A percentile compares a stretch with the other conserved stretches of the same genome.
These are phyloP conservation scores for Leucophenga varia DNA, from an alignment of 1,140 invertebrate genomes.

Conservation along the genomic window DNA sequence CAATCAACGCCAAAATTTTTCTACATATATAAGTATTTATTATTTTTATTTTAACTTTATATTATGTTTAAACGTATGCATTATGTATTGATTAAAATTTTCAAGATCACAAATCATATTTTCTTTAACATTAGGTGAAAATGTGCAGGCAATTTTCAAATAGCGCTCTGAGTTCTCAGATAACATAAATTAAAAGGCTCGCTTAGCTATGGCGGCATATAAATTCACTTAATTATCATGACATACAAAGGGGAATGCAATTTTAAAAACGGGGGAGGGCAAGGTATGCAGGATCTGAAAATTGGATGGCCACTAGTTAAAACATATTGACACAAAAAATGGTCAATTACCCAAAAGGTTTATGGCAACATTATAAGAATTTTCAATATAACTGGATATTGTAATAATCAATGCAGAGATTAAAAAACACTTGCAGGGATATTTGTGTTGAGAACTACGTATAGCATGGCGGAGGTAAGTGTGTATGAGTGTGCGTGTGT, in stretches of 20 bases:
- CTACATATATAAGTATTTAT: constrained; percentile 23
- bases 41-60: constrained; percentile 33
- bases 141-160: constrained; percentile 3
- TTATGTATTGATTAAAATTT: constrained; percentile 44
- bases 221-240: no score
- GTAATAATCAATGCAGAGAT: no score
- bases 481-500: constrained; percentile 1
- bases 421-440: no score
- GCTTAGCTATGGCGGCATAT: no score
- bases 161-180: no score
- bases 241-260: no score
- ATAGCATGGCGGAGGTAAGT: constrained; percentile 2
- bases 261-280: no score
- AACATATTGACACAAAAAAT: neutral
- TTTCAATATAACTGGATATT: no score
- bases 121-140: constrained; percentile 32
- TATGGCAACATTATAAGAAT: no score
- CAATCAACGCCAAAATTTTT: constrained; percentile 41
- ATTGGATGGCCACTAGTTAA: neutral
- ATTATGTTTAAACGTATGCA: constrained; percentile 40
- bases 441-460: no score
- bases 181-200: no score
- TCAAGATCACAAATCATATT: constrained; percentile 51
- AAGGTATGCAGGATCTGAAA: neutral
- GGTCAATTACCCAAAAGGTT: no score